Evolutionary conservation across 2,888 invertebrate species (phyloP).

Genomic region (Dasysyrphus tricinctus): DNA sequence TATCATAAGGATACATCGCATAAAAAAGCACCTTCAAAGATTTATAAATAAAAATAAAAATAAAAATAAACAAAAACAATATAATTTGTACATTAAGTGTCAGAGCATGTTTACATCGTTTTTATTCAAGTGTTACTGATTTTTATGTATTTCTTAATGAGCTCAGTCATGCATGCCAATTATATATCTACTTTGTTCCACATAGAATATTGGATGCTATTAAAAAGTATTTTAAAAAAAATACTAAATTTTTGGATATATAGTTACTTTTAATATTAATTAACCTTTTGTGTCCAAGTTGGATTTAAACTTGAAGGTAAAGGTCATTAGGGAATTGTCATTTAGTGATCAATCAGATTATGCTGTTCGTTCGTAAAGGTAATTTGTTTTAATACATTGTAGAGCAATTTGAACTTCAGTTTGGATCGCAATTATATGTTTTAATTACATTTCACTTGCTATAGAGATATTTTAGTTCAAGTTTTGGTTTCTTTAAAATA

Average conservation of each 20-base stretch:
- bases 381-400: too few species aligned
- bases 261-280: too few species aligned
- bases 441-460: too few species aligned
- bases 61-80: neutral
- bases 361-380: too few species aligned
- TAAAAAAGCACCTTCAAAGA: neutral
- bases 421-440: too few species aligned
- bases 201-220: slow-evolving; percentile 1
- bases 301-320: too few species aligned
- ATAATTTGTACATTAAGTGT: slow-evolving; percentile 7
- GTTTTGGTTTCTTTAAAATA: too few species aligned
- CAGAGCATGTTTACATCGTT: slow-evolving; percentile 15
- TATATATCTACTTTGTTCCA: slow-evolving; percentile 6
- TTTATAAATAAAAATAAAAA: slow-evolving; percentile 10
- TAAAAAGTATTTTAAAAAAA: neutral
- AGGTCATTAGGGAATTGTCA: too few species aligned
- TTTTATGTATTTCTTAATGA: slow-evolving; percentile 22
- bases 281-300: too few species aligned
- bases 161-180: slow-evolving; percentile 31
- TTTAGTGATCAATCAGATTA: too few species aligned
- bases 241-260: neutral
- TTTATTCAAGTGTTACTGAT: slow-evolving; percentile 41
- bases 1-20: neutral
- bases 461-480: too few species aligned
- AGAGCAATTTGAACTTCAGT: too few species aligned